These are phyloP conservation scores for Ganaspis brasiliensis DNA, from an alignment of 2,888 invertebrate species.

Conservation along the genomic window DNA sequence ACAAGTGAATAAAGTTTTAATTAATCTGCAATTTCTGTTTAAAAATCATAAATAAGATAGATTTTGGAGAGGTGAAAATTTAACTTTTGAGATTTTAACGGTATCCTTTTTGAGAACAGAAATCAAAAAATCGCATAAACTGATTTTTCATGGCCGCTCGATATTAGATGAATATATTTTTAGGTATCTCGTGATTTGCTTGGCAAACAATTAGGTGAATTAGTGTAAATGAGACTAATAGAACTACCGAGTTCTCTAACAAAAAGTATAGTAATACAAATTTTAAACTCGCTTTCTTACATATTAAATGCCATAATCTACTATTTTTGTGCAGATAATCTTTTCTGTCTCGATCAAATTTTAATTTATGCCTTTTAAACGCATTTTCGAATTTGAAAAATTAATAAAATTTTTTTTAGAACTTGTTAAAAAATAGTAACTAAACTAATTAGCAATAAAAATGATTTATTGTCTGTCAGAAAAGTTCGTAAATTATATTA, in stretches of 20 bases:
- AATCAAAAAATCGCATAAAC: background rate
- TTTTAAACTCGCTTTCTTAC: background rate
- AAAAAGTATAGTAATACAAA: background rate
- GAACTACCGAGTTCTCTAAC: conserved; percentile 54
- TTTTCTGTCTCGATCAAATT: conserved; percentile 25
- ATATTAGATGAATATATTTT: conserved; percentile 42
- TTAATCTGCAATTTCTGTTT: too few species aligned
- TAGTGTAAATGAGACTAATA: conserved; percentile 73
- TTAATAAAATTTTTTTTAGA: too few species aligned
- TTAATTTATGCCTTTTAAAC: too few species aligned
- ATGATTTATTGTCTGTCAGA: too few species aligned
- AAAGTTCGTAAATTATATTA: too few species aligned
- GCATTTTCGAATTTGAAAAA: too few species aligned
- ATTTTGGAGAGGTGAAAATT: too few species aligned
- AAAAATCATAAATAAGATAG: too few species aligned
- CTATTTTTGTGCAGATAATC: background rate
- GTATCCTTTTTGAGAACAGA: conserved; percentile 1
- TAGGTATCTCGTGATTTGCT: conserved; percentile 53
- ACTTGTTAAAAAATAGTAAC: too few species aligned
- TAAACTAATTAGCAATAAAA: too few species aligned
- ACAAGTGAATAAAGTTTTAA: background rate
- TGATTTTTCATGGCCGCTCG: conserved; percentile 34
- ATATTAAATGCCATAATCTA: background rate
- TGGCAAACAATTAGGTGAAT: conserved; percentile 71
- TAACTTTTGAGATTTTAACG: background rate